phyloP scores from a whole-genome alignment of 2,113 vertebrate species.

The Oreochromis tanganicae region DNA sequence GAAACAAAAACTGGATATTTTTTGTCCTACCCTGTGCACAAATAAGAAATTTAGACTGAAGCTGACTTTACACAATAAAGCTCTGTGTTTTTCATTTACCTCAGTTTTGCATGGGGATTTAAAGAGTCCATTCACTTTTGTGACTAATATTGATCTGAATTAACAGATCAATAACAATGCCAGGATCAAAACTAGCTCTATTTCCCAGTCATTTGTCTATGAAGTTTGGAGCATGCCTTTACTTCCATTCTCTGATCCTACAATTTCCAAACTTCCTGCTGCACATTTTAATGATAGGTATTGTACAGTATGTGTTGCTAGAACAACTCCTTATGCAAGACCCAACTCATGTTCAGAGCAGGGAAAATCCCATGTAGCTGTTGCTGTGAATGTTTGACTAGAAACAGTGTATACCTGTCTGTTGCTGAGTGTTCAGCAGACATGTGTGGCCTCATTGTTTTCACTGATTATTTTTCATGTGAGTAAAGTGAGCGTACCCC shows the following conservation, averaged over 20 bases:
- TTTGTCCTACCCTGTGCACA: neutral
- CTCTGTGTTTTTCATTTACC: neutral
- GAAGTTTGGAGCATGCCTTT: constrained; percentile 5
- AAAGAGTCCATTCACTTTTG: neutral
- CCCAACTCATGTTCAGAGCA: constrained; percentile 49
- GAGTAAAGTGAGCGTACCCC: neutral
- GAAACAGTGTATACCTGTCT: neutral
- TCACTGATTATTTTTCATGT: neutral
- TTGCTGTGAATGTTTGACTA: constrained; percentile 8
- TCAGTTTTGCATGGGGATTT: neutral
- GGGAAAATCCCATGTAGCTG: constrained; percentile 55
- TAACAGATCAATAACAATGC: neutral
- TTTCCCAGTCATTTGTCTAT: neutral
- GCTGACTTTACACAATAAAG: neutral
- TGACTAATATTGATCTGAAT: neutral
- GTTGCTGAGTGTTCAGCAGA: neutral
- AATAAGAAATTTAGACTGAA: neutral
- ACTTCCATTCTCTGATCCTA: constrained; percentile 26
- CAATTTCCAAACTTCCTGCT: constrained; percentile 54
- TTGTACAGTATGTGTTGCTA: constrained; percentile 13
- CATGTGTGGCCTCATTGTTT: neutral
- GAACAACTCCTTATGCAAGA: constrained; percentile 36
- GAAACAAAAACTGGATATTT: neutral
- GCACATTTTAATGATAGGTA: constrained; percentile 67
- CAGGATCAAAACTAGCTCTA: neutral